These are phyloP conservation scores for Zhuqinia jingwanae DNA, from an alignment of 2,888 invertebrate genomes.

Conservation along the genomic window DNA sequence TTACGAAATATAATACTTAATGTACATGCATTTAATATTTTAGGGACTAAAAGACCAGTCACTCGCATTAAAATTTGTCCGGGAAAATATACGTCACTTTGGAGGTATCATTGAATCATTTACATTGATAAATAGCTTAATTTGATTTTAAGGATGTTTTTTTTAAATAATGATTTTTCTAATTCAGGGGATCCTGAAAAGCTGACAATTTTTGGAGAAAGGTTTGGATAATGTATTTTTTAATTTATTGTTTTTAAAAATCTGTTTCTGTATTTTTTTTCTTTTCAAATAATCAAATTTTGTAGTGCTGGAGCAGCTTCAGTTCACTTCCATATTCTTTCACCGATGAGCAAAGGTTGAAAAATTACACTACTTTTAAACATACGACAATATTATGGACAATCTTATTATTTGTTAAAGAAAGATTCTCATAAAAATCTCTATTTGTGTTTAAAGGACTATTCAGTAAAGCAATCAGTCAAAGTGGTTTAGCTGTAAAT, in stretches of 20 bases:
- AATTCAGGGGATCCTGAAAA: too few species aligned
- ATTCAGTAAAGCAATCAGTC: slow-evolving; percentile 64
- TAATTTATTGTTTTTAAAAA: too few species aligned
- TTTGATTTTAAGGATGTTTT: too few species aligned
- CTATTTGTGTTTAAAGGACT: slow-evolving; percentile 30
- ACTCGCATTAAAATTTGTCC: slow-evolving; percentile 49
- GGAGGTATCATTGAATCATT: too few species aligned
- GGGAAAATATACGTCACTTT: slow-evolving; percentile 41
- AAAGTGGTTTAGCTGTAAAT: slow-evolving; percentile 63
- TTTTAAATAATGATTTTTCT: too few species aligned
- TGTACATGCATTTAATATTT: too few species aligned
- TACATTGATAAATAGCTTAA: too few species aligned
- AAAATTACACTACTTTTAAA: slow-evolving; percentile 21
- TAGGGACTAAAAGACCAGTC: slow-evolving; percentile 71
- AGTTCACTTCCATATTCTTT: slow-evolving; percentile 41
- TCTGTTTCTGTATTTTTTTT: slow-evolving; percentile 50
- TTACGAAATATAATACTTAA: too few species aligned
- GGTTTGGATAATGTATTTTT: too few species aligned
- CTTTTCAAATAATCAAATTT: not conserved
- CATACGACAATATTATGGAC: not conserved
- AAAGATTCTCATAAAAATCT: not conserved
- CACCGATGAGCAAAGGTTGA: slow-evolving; percentile 55
- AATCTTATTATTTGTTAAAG: too few species aligned
- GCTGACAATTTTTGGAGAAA: slow-evolving; percentile 46
- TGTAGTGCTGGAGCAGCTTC: not conserved